Base-by-base conservation (phyloP, 2,113 vertebrate species). In the Leucoraja erinaceus region DNA sequence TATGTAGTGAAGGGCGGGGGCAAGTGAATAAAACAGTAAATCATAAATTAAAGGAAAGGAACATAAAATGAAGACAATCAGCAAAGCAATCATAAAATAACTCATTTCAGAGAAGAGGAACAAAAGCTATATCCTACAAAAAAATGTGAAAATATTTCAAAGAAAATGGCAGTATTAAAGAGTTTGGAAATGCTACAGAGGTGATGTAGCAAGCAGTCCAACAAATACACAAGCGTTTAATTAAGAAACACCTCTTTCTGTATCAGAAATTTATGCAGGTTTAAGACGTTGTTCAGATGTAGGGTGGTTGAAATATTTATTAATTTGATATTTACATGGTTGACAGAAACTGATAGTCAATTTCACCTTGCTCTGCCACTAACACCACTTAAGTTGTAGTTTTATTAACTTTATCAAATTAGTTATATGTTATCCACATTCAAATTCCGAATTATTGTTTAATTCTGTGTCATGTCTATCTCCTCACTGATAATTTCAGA, bases 1-100 rank as follows among this genome's bases (percentile, higher is more conserved):
- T 96, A 95, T 95, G 95, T 95, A 94, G 93, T 93, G 72, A 74
- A 72, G n/a, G 38, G 70, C 47, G 12, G 93, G 25, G 88, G 56
- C 38, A 63, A 86, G 61, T 93, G 31, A 93, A 86, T n/a, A 93
- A 74, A 84, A 93, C 54, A 93, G 20, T 72, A 91, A 91, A 72
- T 33, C 86, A 90, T 31, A 90, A 66, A 33, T 66, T 70, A 91
- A 74, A 70, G 8, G 66, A 74, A 91, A 91, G 68, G 33, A 47
- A 72, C 18, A 54, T 54, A 72, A 47, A 72, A 28, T 84, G 18
- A 72, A 72, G 63, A 54, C 33, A 91, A 72, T 25, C 33, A 54
- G 22, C 31, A 91, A 91, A 91, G 38, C 68, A 91, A 91, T 91
- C 38, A 54, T 72, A 91, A 74, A 91, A 72, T 54, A 54, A 74